Evolutionary conservation across 2,888 invertebrate species (phyloP), one percentile per base, ranked within the genome.

Genomic region (Philereme vetulata): DNA sequence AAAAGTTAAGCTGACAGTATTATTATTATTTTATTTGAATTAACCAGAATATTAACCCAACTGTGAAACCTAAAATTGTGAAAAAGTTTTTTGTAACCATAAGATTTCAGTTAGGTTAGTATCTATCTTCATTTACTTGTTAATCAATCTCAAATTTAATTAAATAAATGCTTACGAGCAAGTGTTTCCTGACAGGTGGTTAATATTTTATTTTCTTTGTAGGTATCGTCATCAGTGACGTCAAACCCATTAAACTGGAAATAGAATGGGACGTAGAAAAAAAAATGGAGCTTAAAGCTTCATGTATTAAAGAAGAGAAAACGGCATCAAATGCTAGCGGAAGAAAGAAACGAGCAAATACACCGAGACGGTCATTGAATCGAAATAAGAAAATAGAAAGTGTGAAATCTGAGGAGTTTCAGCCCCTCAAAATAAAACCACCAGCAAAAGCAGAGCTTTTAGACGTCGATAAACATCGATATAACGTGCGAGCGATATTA

Each of bases 401-500:
- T 45, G 21, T 50, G 7, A 51, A 56, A 36, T 4, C 34, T 4
- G 44, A 56, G 10, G 42, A 48, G 33, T 51, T 62, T 8, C 47
- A 51, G 32, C 57, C 46, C 4, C 51, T 59, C 10, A 65, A 56
- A 45, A 52, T 63, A 38, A 55, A 60, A 46, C 56, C 59, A 45
- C 55, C 56, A 32, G 44, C 49, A 4, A 56, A 53, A 42, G 53
- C 42, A 3, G 63, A 64, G n/a, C 33, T 60, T 10, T 47, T 61
- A 48, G 76, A 76, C 60, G 62, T 77, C 1, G 67, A 66, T 9
- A 80, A 77, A 55, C 80, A 80, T 44, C 77, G 78, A 6, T 73
- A 76, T 21, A 88, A 88, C 56, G 75, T 88, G 0, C 71, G 74
- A 46, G 78, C 79, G 36, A 80, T 88, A 56, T 60, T 88, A 4